Base-by-base conservation (phyloP, 2,888 invertebrate genomes). In the Drosophila subsilvestris region DNA sequence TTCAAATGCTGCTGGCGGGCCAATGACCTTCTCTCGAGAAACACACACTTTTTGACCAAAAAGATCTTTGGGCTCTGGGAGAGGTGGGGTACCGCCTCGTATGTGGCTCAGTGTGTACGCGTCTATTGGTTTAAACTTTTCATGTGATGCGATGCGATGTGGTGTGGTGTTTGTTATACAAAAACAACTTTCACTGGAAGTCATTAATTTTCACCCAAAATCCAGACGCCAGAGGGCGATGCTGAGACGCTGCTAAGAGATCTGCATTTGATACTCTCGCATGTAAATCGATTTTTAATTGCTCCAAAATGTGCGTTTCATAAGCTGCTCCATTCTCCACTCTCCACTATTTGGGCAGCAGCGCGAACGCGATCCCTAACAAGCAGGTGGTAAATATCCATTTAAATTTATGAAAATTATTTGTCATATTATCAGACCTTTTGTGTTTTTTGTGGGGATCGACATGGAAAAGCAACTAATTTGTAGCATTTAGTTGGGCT, bases 241-340 rank as follows among this genome's bases (percentile, higher is more conserved):
- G 58, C 51, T 61, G 45, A 53, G 49, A 60, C 32, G 55, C 44
- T 27, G 55, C 44, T 27, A 57, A 56, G 66, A 67, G 44, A 67
- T 57, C 51, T 51, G 60, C 59, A 43, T 60, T 65, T 76, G 59
- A 75, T 63, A 58, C 44, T 45, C 37, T 62, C 49, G 49, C 73
- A 80, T 69, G 66, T 86, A 87, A 83, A 85, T 85, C 86, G 84
- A 86, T 86, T 68, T 85, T 86, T 88, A 88, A 88, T 88, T 87
- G 76, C 57, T 59, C 53, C 68, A 37, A 75, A 72, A 70, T 72
- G 63, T 70, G 74, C 56, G 60, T 63, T 58, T 56, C 74, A 76
- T 75, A 82, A 80, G 51, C 53, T 44, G 49, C 12, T 2, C 29
- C 3, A 29, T 9, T 29, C 37, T 37, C n/a, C 37, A 37, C 6